A percentile compares a stretch with the other conserved stretches of the same genome.
Evolutionary conservation across 2,888 invertebrate species (phyloP).

Genomic region (Euplagia quadripunctaria): DNA sequence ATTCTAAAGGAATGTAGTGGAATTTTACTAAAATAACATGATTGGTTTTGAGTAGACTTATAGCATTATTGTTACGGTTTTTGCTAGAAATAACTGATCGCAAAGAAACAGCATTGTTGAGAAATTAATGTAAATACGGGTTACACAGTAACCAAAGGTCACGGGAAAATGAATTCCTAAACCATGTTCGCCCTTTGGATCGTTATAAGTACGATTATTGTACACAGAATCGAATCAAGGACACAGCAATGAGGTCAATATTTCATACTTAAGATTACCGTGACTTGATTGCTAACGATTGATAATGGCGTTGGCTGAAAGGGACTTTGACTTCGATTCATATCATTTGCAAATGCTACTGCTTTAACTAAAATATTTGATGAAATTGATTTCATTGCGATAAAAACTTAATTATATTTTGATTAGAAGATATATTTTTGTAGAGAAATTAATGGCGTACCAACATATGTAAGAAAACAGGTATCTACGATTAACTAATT

Average conservation of each 20-base stretch:
- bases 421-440: neutral
- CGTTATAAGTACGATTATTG: neutral
- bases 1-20: neutral
- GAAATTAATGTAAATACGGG: neutral
- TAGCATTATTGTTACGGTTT: too few species aligned
- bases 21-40: neutral
- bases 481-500: too few species aligned
- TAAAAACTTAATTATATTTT: neutral
- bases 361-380: neutral
- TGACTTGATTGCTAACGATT: neutral
- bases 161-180: neutral
- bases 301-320: neutral
- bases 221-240: neutral
- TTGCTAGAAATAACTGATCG: neutral
- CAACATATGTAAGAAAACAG: neutral
- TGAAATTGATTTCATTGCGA: neutral
- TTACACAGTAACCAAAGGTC: neutral
- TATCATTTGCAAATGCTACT: neutral
- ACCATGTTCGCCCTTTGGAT: neutral
- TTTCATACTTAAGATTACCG: neutral
- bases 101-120: neutral
- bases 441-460: neutral
- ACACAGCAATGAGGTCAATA: neutral
- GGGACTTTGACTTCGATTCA: neutral
- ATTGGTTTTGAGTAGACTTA: neutral